A percentile compares a stretch with the other conserved stretches of the same genome.
Conservation (phyloP, 2,888 invertebrate species). For the Acanthopleura granulata region DNA sequence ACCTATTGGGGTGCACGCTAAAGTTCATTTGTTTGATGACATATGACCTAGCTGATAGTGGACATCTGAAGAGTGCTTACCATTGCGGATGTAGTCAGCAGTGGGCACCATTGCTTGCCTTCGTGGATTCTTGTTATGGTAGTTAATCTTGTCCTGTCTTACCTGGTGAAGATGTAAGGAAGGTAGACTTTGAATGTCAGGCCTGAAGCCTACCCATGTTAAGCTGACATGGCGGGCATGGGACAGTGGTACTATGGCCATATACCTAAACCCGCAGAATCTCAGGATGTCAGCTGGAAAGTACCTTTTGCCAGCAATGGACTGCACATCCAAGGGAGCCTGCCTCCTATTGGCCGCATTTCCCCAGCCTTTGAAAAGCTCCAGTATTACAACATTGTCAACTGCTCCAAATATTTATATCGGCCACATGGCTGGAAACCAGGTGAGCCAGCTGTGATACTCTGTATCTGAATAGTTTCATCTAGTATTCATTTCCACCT, state of each 20-base stretch:
- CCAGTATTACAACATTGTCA: conserved; percentile 8
- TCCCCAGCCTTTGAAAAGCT: neutral
- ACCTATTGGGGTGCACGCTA: too few relatives aligned
- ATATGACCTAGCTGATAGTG: too few relatives aligned
- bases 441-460: neutral
- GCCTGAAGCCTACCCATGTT: neutral
- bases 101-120: too few relatives aligned
- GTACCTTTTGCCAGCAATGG: neutral
- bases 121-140: too few relatives aligned
- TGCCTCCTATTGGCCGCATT: conserved; percentile 11
- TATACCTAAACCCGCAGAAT: neutral
- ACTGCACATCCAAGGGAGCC: neutral
- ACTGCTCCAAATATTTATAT: conserved; percentile 10
- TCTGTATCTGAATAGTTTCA: neutral
- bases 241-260: conserved; percentile 17
- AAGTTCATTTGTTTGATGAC: too few relatives aligned
- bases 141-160: too few relatives aligned
- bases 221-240: conserved; percentile 10
- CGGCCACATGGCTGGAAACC: conserved; percentile 15
- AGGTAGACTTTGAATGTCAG: too few relatives aligned
- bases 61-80: too few relatives aligned
- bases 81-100: too few relatives aligned
- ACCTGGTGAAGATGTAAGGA: too few relatives aligned
- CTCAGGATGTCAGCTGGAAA: neutral
- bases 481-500: too few relatives aligned